phyloP scores from a whole-genome alignment of 1,140 invertebrate genomes.

The Solenopsis fugax region DNA sequence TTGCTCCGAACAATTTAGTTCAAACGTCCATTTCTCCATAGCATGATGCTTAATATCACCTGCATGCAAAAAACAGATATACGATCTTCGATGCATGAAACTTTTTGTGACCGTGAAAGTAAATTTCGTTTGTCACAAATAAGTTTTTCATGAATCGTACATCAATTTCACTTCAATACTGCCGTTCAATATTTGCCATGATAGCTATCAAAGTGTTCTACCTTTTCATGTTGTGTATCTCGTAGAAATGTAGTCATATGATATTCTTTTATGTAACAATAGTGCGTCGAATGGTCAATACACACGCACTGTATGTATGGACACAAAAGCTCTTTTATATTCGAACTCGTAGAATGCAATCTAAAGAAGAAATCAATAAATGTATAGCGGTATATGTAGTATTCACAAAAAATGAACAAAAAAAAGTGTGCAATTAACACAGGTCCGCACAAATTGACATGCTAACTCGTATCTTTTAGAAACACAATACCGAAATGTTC shows the following conservation, averaged over 20 bases:
- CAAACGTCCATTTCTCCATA: too few species aligned
- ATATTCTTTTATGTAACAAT: slow-evolving; percentile 43
- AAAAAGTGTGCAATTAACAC: slow-evolving; percentile 2
- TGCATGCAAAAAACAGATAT: background rate
- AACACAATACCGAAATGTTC: background rate
- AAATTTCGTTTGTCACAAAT: slow-evolving; percentile 37
- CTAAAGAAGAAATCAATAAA: slow-evolving; percentile 16
- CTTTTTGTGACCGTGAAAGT: background rate
- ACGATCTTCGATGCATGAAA: background rate
- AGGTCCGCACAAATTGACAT: background rate
- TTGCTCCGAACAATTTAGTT: too few species aligned
- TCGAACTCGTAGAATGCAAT: background rate
- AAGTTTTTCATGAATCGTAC: slow-evolving; percentile 21
- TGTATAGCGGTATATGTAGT: background rate
- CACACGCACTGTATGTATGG: background rate
- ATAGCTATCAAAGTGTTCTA: slow-evolving; percentile 49
- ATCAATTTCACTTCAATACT: slow-evolving; percentile 40
- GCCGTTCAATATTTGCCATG: slow-evolving; percentile 42
- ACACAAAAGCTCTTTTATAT: slow-evolving; percentile 26
- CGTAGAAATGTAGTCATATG: slow-evolving; percentile 41
- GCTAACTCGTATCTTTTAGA: background rate
- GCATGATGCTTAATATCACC: too few species aligned
- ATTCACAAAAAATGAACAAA: background rate
- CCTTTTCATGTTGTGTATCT: slow-evolving; percentile 29
- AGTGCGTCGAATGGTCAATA: background rate